Percentiles rank a stretch among this genome's conserved stretches.
Evolutionary conservation across 2,888 invertebrate genomes (phyloP).

Genomic region (Steinernema hermaphroditum): DNA sequence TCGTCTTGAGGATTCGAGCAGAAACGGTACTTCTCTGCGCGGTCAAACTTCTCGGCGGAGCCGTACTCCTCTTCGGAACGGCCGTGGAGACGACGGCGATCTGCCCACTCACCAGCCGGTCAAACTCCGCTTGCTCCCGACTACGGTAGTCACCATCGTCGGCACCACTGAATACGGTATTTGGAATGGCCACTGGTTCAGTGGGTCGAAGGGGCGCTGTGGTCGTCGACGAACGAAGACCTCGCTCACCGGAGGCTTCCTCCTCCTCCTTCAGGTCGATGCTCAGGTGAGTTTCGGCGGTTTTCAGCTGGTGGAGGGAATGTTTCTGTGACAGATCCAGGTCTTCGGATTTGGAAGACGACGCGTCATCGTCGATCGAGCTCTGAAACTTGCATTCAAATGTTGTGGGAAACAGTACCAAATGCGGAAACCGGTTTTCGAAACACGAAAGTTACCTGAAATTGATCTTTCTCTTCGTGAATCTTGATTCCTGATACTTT

Average conservation of each 20-base stretch:
- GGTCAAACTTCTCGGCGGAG: background rate
- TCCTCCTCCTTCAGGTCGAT: slow-evolving; percentile 32
- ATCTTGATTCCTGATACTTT: slow-evolving; percentile 24
- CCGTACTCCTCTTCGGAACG: background rate
- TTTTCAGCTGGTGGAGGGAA: slow-evolving; percentile 35
- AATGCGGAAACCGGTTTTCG: background rate
- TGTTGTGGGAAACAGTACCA: background rate
- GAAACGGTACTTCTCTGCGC: slow-evolving; percentile 19
- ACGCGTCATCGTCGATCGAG: slow-evolving; percentile 13
- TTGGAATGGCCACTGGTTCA: background rate
- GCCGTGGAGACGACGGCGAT: background rate
- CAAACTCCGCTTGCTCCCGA: slow-evolving; percentile 42
- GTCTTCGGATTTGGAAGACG: background rate
- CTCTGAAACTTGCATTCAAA: slow-evolving; percentile 14
- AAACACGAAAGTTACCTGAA: slow-evolving; percentile 20
- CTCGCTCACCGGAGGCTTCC: slow-evolving; percentile 1
- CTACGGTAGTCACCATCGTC: slow-evolving; percentile 37
- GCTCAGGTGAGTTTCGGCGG: slow-evolving; percentile 36
- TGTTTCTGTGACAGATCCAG: slow-evolving; percentile 26
- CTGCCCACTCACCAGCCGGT: slow-evolving; percentile 32
- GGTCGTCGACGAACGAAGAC: background rate
- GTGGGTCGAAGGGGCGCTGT: background rate
- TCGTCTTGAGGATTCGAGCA: slow-evolving; percentile 11
- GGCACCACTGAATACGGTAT: background rate
- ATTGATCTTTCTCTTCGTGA: slow-evolving; percentile 5